These are phyloP conservation scores for Tretioscincus oriximinensis DNA, from an alignment of 2,113 vertebrate genomes.

Conservation along the genomic window DNA sequence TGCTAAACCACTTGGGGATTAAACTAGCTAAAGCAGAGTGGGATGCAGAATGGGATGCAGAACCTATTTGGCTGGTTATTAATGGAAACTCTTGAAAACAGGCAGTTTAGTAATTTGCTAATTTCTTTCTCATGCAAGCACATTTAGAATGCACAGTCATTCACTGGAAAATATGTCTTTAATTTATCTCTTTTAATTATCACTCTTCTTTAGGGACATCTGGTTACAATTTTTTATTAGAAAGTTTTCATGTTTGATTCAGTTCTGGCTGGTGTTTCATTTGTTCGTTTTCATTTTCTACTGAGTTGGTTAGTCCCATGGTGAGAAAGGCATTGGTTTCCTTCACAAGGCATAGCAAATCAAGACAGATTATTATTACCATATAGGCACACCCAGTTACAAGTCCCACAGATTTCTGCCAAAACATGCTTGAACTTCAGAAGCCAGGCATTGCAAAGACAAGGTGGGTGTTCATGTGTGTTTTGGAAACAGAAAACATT, in stretches of 20 bases:
- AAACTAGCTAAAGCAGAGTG: constrained; percentile 56
- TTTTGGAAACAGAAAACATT: constrained; percentile 42
- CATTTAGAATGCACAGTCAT: constrained; percentile 69
- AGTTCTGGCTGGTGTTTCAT: constrained; percentile 59
- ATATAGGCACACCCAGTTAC: constrained; percentile 62
- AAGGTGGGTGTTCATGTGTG: constrained; percentile 25
- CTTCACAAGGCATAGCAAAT: constrained; percentile 73
- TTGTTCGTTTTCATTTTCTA: constrained; percentile 71
- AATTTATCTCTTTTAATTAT: constrained; percentile 82
- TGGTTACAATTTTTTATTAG: constrained; percentile 80
- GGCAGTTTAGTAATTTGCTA: constrained; percentile 66
- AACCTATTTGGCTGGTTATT: constrained; percentile 66
- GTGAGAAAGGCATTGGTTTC: constrained; percentile 60
- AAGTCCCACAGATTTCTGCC: constrained; percentile 55
- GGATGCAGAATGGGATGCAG: constrained; percentile 52
- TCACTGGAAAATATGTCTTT: constrained; percentile 74
- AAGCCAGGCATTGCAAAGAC: constrained; percentile 56
- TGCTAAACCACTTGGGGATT: constrained; percentile 59
- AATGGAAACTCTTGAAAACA: constrained; percentile 70
- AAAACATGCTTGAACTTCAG: constrained; percentile 67
- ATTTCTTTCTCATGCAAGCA: constrained; percentile 69
- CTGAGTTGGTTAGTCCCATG: constrained; percentile 67
- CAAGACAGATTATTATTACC: constrained; percentile 60
- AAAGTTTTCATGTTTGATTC: constrained; percentile 70
- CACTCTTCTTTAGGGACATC: constrained; percentile 76